Percentiles rank a stretch among this genome's conserved stretches.
These are phyloP conservation scores for Helogale parvula DNA, from an alignment of 2,113 vertebrate species.

Conservation along the genomic window DNA sequence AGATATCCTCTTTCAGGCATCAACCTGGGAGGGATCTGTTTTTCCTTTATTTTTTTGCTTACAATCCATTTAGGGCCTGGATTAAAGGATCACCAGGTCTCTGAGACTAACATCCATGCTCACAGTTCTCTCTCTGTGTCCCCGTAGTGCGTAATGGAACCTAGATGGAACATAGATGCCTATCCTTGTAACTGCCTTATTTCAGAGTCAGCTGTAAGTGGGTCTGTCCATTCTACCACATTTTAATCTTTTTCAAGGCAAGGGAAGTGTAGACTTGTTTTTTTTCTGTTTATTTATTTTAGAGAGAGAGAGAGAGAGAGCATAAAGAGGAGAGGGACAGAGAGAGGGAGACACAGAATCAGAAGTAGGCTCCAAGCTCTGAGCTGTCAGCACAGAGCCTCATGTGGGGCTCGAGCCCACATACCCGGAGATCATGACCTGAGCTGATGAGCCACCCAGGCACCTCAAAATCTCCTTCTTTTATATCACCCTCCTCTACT, in stretches of 20 bases:
- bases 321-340: no score
- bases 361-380: no score
- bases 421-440: no score
- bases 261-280: background rate
- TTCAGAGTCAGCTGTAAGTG: background rate
- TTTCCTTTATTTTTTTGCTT: background rate
- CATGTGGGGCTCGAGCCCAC: no score
- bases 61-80: background rate
- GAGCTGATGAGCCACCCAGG: no score
- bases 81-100: background rate
- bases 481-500: background rate
- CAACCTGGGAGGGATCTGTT: background rate
- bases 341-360: no score
- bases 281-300: no score
- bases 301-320: no score
- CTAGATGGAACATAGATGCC: accelerated
- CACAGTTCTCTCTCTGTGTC: accelerated
- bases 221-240: background rate
- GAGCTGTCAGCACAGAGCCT: no score
- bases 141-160: accelerated
- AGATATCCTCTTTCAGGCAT: background rate
- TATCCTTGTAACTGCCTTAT: accelerated
- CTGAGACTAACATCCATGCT: no score
- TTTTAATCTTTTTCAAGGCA: background rate
- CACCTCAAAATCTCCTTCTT: background rate